Base-by-base conservation (phyloP, 2,113 vertebrate species). In the Seriola dumerili region DNA sequence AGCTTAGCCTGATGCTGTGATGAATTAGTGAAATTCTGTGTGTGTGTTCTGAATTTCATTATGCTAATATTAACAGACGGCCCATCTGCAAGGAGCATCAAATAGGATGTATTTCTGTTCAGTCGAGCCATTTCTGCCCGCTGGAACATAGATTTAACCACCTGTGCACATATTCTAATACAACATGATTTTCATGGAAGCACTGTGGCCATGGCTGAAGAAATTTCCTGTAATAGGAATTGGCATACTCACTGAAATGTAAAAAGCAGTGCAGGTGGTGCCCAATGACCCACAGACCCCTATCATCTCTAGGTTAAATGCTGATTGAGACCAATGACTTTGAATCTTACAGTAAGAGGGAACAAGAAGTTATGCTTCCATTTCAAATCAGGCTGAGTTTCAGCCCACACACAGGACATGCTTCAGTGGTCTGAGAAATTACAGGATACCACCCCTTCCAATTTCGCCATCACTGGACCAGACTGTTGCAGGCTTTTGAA, bases 361-460 rank as follows among this genome's bases (percentile, higher is more conserved):
- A 91, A 86, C 79, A 88, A 90, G 91, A 93, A 92, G 86, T 90
- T 86, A 87, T 85, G 87, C 86, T 80, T 88, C 90, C 84, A 91
- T 94, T 94, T 94, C 71, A 89, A 91, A 93, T 91, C 85, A 84
- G 78, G 64, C 76, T 12, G 76, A 79, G 80, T 90, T 92, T 86
- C 79, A 87, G 90, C 84, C 85, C 79, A 84, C 88, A 85, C 89
- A 85, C 69, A 77, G 57, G 88, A 52, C 86, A 89, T 36, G 94
- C 93, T 94, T 93, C 93, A 92, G 40, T 88, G 94, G 82, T 88
- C 91, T 92, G 92, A 90, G 84, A 94, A 93, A 94, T 94, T 88
- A 93, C 93, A 87, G 92, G 89, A 93, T 91, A 88, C 81, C 89
- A 84, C 90, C 90, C 91, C 76, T 89, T 94, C 86, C 90, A 89